Percentiles rank a stretch among this genome's conserved stretches.
These are phyloP conservation scores for Coptodon rendalli DNA, from an alignment of 2,113 vertebrate genomes.

Conservation along the genomic window DNA sequence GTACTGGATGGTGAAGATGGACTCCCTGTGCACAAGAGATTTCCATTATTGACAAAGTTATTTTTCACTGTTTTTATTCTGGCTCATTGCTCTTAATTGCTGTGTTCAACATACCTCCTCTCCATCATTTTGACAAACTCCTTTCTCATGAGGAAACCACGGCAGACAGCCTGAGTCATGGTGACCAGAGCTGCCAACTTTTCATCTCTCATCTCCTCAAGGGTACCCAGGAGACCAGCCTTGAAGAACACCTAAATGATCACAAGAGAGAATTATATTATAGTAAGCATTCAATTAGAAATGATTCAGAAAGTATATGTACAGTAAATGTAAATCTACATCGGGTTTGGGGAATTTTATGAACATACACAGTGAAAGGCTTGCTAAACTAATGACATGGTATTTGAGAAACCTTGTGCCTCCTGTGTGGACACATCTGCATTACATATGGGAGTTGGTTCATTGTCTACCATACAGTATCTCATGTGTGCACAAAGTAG, in stretches of 20 bases:
- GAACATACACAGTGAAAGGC: background rate
- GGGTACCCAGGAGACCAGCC: conserved; percentile 49
- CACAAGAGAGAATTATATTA: background rate
- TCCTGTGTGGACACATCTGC: background rate
- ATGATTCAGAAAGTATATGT: background rate
- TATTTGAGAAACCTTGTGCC: background rate
- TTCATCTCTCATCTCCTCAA: conserved; percentile 58
- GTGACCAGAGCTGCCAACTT: conserved; percentile 44
- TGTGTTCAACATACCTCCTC: conserved; percentile 23
- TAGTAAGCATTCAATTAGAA: background rate
- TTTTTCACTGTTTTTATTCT: background rate
- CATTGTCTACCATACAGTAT: background rate
- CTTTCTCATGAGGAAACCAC: conserved; percentile 46
- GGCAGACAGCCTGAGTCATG: conserved; percentile 52
- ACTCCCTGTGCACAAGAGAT: conserved; percentile 17
- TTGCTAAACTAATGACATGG: background rate
- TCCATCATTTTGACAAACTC: conserved; percentile 48
- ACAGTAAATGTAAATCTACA: background rate
- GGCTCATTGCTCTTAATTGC: background rate
- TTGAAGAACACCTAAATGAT: conserved; percentile 46
- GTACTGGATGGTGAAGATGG: conserved; percentile 46
- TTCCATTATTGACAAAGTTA: background rate
- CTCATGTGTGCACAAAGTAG: background rate
- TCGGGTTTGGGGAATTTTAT: background rate
- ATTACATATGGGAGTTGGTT: background rate